Base-by-base conservation (phyloP, 2,888 invertebrate genomes). In the Aphidoletes aphidimyza region DNA sequence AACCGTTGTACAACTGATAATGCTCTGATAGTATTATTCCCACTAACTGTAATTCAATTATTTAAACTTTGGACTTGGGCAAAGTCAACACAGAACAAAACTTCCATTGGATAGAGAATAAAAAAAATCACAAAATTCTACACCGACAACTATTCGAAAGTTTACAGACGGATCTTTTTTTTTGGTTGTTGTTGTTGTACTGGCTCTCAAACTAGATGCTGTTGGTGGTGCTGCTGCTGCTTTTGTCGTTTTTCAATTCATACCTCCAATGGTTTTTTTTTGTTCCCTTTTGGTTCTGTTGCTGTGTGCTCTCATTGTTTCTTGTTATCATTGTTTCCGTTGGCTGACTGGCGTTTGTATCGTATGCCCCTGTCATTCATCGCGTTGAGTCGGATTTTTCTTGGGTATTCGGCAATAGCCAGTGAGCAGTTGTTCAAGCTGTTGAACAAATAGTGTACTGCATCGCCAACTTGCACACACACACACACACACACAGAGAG, bases 41-140 rank as follows among this genome's bases (percentile, higher is more conserved):
- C 69, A 69, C 69, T 69, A 69, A 69, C 30, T 69, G 69, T 69
- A 69, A 69, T 69, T 69, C 69, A 69, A 69, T 69, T 69, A 69
- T 69, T 69, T 69, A 69, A 69, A 69, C 69, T 69, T 69, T 69
- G 69, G 69, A 69, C 69, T 69, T 69, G 69, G 30, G 69, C 69
- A 69, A 69, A 69, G 69, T 69, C 69, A 69, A 69, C 69, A 69
- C 30, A 26, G 69, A 69, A 69, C 69, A 69, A 69, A 69, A 14
- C n/a, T 69, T 69, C 17, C 34, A 69, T 69, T 34, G 69, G 14
- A 6, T 9, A 14, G 42, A 42, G 14, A 42, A 42, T 42, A 69
- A 69, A 69, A 1, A 69, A 69, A 14, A 69, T 30, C 69, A 34
- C 69, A 17, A 30, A 69, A 69, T 34, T 30, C 69, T 69, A 69